A percentile compares a stretch with the other conserved stretches of the same genome.
phyloP scores from a whole-genome alignment of 2,888 invertebrate species.

The Halocaridina rubra region DNA sequence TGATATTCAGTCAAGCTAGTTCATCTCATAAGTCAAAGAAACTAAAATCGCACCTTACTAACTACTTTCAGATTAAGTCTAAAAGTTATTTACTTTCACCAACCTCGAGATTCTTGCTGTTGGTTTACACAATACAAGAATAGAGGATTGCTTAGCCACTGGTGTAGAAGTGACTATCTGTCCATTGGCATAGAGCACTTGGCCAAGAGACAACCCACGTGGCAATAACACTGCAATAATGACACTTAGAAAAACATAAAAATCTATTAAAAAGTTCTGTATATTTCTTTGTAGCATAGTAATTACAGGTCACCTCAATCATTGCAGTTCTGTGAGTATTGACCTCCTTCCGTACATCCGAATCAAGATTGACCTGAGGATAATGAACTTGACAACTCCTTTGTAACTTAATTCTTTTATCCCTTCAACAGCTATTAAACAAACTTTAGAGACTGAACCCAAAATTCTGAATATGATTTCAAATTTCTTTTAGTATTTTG shows the following conservation, averaged over 20 bases:
- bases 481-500: too few species aligned
- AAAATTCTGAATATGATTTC: too few species aligned
- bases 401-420: too few species aligned
- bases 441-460: too few species aligned
- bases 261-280: background rate
- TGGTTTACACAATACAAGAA: background rate
- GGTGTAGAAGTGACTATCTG: too few species aligned
- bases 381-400: too few species aligned
- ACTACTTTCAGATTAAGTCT: too few species aligned
- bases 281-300: background rate
- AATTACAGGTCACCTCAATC: constrained; percentile 53
- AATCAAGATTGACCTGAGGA: constrained; percentile 60
- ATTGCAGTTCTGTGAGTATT: constrained; percentile 51
- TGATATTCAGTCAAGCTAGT: too few species aligned
- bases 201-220: background rate
- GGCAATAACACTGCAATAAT: background rate
- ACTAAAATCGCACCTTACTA: too few species aligned
- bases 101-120: background rate
- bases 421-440: too few species aligned
- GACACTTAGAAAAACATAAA: background rate
- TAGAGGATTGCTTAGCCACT: too few species aligned
- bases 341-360: constrained; percentile 53
- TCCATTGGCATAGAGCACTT: background rate
- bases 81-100: background rate
- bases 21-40: too few species aligned